Base-by-base conservation (phyloP, 2,888 invertebrate genomes). In the Parnassius smintheus region DNA sequence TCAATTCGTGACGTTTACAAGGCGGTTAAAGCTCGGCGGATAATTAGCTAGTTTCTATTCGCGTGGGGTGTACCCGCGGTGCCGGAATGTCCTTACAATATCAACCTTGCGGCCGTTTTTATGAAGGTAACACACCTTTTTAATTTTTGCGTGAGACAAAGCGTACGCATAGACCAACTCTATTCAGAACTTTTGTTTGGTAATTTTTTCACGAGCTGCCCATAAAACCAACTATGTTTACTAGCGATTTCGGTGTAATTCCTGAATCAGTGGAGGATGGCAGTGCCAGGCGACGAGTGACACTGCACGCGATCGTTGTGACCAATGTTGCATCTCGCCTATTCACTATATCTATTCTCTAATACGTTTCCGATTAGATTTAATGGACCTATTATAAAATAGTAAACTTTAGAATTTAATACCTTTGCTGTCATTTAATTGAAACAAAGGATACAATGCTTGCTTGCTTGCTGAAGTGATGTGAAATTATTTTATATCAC, bases 31-130 rank as follows among this genome's bases (percentile, higher is more conserved):
- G 91, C 90, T 89, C 83, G 85, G 66, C 78, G 83, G 82, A 86
- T 91, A 91, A 91, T 91, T 91, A 91, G 89, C 89, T 84, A 88
- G 84, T 91, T 91, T 85, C 87, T 89, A 91, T 91, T 89, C 90
- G 83, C 75, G 76, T 72, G 76, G 85, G 83, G 82, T 79, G 78
- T 72, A 74, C 73, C 70, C 57, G 71, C 76, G 73, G 75, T 78
- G 74, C 76, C 70, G 82, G 81, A 81, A 82, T 80, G 84, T 83
- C 82, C 81, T 83, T 76, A 81, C 81, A 78, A 80, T 75, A 75
- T 78, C 78, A 82, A 71, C 78, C 77, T 77, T 77, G 80, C 76
- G 73, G 68, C 73, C 69, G 71, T 73, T 77, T 73, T 68, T 63
- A 72, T 73, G 60, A 60, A 64, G 56, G 59, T 48, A 56, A 56